Conservation (phyloP, 1,140 invertebrate genomes). For the Orius insidiosus region DNA sequence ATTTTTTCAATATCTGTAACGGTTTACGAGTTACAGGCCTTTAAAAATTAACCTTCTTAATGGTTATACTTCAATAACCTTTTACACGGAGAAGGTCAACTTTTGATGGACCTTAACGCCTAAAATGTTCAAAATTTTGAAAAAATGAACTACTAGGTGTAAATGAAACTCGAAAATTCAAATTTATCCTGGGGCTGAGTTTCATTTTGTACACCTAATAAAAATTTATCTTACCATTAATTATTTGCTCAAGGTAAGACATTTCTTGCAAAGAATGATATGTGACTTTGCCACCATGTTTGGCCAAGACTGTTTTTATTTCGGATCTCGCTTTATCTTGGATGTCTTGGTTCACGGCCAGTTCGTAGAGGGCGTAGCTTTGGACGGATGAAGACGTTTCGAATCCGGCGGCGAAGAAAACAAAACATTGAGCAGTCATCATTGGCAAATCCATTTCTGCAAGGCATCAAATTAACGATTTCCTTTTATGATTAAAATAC, state of each 20-base stretch:
- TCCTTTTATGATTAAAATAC: too few species aligned
- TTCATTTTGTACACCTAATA: too few species aligned
- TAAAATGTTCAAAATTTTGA: too few species aligned
- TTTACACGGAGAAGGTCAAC: too few species aligned
- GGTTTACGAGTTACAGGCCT: too few species aligned
- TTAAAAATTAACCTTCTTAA: too few species aligned
- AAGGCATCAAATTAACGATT: constrained; percentile 1
- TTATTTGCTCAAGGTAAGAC: constrained; percentile 33
- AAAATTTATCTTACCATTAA: constrained; percentile 25
- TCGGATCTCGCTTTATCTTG: constrained; percentile 38
- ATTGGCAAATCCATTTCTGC: constrained; percentile 14
- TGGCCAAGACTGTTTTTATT: constrained; percentile 28
- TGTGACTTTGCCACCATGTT: constrained; percentile 29
- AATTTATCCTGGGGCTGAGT: too few species aligned
- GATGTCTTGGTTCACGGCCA: constrained; percentile 38
- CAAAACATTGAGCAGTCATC: constrained; percentile 26
- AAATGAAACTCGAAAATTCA: too few species aligned
- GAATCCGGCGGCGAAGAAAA: constrained; percentile 39
- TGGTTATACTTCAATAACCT: too few species aligned
- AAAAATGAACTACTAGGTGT: too few species aligned
- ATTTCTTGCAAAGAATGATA: constrained; percentile 36
- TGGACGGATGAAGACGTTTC: constrained; percentile 42
- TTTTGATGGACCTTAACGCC: too few species aligned
- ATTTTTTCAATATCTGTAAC: too few species aligned
- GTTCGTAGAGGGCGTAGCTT: constrained; percentile 33